Evolutionary conservation across 2,888 invertebrate genomes (phyloP), one percentile per base, ranked within the genome.

Genomic region (Cyaniris semiargus): DNA sequence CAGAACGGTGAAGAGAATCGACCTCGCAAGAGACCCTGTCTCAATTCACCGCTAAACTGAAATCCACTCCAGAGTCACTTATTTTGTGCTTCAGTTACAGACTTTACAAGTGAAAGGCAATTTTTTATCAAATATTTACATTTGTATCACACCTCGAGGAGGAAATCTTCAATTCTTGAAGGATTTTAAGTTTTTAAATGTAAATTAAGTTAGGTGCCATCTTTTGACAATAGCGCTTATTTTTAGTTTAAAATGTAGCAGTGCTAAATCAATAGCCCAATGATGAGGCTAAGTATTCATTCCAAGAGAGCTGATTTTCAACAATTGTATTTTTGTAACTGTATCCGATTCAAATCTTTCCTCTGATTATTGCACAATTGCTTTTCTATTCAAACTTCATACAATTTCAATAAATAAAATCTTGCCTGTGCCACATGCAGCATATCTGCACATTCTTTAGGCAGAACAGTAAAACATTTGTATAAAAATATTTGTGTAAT

Each of bases 21-120:
- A 81, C 94, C 95, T 15, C 95, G 95, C 85, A 96, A 96, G 87
- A 94, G 95, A 90, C 95, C 95, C 70, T 94, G 95, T 82, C 87
- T 95, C 72, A 95, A 87, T 81, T 87, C 90, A 2, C 90, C 89
- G 0, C 83, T 89, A 71, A 90, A 91, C 86, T 93, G 89, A 92
- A 88, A 84, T 77, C 79, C 76, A 81, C 82, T 78, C 58, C 77
- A 79, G 79, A 78, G 79, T 82, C 82, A 80, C 77, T 83, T 84
- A 85, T 82, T 85, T 86, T 88, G 89, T 90, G 90, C 87, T 89
- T 89, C 85, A 86, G 86, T 89, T 87, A 88, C 84, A 85, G 84
- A 90, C 90, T 86, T 85, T 88, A 84, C 81, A 85, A 87, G 89
- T 89, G 88, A 87, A 88, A 79, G 84, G 84, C 87, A 85, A 86